Percentiles rank a stretch among this genome's conserved stretches.
phyloP scores from a whole-genome alignment of 2,113 vertebrate species.

The Condylura cristata region DNA sequence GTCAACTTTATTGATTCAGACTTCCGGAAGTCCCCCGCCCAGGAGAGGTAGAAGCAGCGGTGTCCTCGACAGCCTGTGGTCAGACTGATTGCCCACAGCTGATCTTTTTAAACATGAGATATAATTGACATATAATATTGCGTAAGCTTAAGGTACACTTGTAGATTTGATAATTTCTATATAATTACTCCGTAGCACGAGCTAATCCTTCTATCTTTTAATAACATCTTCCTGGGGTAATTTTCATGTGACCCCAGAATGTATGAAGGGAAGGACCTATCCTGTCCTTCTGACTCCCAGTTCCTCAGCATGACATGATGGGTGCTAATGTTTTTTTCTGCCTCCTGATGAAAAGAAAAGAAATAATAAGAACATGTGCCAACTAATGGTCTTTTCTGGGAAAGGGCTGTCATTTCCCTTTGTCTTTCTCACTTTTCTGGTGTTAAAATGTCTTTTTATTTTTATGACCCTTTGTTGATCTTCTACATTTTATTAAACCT shows the following conservation, averaged over 20 bases:
- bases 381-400: neutral
- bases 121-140: neutral
- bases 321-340: neutral
- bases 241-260: neutral
- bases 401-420: neutral
- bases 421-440: neutral
- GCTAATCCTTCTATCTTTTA: constrained; percentile 1
- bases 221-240: neutral
- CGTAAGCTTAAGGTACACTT: neutral
- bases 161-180: neutral
- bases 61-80: neutral
- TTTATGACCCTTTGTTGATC: neutral
- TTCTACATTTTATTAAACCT: constrained; percentile 26
- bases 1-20: constrained; percentile 47
- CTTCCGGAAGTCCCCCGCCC: neutral
- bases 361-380: neutral
- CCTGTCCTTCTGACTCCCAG: neutral
- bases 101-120: neutral
- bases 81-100: neutral
- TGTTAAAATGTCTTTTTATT: constrained; percentile 1
- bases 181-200: neutral
- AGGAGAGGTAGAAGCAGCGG: neutral
- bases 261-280: neutral
- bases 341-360: neutral
- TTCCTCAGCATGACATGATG: neutral